A percentile compares a stretch with the other conserved stretches of the same genome.
Evolutionary conservation across 2,888 invertebrate genomes (phyloP).

Genomic region (Sylvicola fuscatus): DNA sequence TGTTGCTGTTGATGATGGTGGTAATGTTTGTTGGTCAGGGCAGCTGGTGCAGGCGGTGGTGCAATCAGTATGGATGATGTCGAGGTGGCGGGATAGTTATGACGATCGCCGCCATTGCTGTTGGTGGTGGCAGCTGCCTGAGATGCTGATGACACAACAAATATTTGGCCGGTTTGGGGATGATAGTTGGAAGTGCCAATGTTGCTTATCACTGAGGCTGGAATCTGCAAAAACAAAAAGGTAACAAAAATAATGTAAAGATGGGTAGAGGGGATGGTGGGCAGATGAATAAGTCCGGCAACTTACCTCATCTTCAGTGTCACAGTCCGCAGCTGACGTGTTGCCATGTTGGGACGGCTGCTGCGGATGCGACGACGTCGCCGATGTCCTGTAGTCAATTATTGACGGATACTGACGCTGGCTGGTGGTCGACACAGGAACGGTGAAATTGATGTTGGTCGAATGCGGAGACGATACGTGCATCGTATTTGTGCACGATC

Average conservation of each 20-base stretch:
- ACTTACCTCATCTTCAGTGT: slow-evolving; percentile 14
- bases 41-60: not conserved
- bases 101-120: not conserved
- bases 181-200: slow-evolving; percentile 31
- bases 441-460: slow-evolving; percentile 10
- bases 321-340: slow-evolving; percentile 9
- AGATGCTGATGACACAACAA: slow-evolving; percentile 22
- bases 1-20: slow-evolving; percentile 16
- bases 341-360: slow-evolving; percentile 5
- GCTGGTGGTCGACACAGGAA: slow-evolving; percentile 8
- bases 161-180: slow-evolving; percentile 9
- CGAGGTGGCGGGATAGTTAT: not conserved
- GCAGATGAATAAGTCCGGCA: not conserved
- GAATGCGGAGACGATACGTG: slow-evolving; percentile 9
- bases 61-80: not conserved
- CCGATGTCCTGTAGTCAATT: not conserved
- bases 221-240: slow-evolving; percentile 25
- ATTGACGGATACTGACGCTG: slow-evolving; percentile 5
- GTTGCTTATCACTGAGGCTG: slow-evolving; percentile 36
- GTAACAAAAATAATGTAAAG: slow-evolving; percentile 1
- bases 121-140: slow-evolving; percentile 21
- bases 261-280: not conserved
- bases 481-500: slow-evolving; percentile 6
- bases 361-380: slow-evolving; percentile 4
- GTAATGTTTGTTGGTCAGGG: too few species aligned